These are phyloP conservation scores for Megalurothrips usitatus DNA, from an alignment of 2,888 invertebrate genomes.

Conservation along the genomic window DNA sequence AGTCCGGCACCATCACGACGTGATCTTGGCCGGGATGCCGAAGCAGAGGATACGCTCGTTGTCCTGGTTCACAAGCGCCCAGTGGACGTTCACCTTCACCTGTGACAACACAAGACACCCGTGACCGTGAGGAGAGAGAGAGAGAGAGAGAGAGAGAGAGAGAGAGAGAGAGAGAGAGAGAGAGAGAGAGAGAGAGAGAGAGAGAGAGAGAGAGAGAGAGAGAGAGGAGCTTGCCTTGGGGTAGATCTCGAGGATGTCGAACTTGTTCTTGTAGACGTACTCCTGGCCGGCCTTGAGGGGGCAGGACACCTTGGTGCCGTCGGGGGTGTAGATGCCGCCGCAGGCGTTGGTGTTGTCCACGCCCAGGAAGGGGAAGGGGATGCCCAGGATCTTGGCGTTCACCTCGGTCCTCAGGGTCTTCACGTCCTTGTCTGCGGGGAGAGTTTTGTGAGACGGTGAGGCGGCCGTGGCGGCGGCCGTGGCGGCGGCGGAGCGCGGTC, in stretches of 20 bases:
- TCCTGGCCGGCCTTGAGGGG: constrained; percentile 62
- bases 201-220: not conserved
- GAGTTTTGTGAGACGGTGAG: constrained; percentile 17
- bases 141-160: constrained; percentile 17
- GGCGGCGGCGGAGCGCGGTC: not conserved
- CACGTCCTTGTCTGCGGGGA: constrained; percentile 53
- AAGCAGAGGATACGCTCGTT: constrained; percentile 57
- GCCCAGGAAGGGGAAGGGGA: constrained; percentile 69
- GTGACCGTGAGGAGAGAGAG: too few relatives aligned
- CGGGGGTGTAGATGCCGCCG: constrained; percentile 54
- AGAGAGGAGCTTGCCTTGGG: constrained; percentile 48
- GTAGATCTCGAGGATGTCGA: constrained; percentile 54
- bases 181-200: too few relatives aligned
- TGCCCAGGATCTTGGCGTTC: constrained; percentile 56
- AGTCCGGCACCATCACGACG: constrained; percentile 33
- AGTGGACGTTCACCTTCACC: constrained; percentile 56
- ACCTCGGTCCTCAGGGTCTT: constrained; percentile 56
- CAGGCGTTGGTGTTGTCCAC: constrained; percentile 69
- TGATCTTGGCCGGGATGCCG: constrained; percentile 63
- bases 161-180: not conserved
- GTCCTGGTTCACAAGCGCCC: constrained; percentile 53
- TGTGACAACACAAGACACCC: not conserved
- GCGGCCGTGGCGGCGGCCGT: too few relatives aligned
- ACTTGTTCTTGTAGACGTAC: constrained; percentile 64
- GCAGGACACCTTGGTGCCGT: constrained; percentile 59